Evolutionary conservation across 2,797 vertebrate species (phyloP), one percentile per base, ranked within the genome.

Genomic region (Hydrolagus colliei): DNA sequence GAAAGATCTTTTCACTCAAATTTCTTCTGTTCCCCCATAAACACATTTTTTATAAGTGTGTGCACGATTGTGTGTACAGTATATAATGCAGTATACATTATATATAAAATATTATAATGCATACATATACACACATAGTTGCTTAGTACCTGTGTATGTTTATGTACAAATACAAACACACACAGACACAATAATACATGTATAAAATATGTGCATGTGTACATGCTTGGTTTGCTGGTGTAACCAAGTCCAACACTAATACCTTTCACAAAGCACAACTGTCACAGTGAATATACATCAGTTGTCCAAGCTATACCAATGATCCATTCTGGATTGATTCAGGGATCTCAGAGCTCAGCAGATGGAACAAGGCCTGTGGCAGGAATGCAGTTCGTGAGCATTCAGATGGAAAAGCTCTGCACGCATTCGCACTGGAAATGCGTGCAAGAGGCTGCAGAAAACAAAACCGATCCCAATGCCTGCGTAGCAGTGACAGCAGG

Each of bases 221-320:
- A 6, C 41, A 52, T 52, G 41, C 41, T 6, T 52, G 41, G 6
- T 41, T 68, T 35, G 27, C 63, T 5, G 62, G 63, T 68, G 22
- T 41, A n/a, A 84, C 9, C 79, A 84, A 71, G 79, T 71, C 79
- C 18, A 10, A 84, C 71, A 35, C 65, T 18, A 27, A 12, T 32
- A 35, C 52, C 79, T 68, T 71, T 32, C 65, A 35, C 27, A 2
- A 63, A 68, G 11, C 27, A 71, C 65, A 71, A 20, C 65, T 84
- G 79, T 84, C 65, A 84, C 35, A 68, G 41, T 27, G 52, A 84
- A 84, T 82, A 68, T 16, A 41, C 41, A 16, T 84, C 79, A 84
- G 27, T 62, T 11, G 71, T 71, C 71, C 79, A 52, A 41, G 65
- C 41, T 71, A 10, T 67, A 68, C 79, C 68, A 9, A 71, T 68